These are phyloP conservation scores for Bombyx mandarina DNA, from an alignment of 1,140 invertebrate species.

Conservation along the genomic window DNA sequence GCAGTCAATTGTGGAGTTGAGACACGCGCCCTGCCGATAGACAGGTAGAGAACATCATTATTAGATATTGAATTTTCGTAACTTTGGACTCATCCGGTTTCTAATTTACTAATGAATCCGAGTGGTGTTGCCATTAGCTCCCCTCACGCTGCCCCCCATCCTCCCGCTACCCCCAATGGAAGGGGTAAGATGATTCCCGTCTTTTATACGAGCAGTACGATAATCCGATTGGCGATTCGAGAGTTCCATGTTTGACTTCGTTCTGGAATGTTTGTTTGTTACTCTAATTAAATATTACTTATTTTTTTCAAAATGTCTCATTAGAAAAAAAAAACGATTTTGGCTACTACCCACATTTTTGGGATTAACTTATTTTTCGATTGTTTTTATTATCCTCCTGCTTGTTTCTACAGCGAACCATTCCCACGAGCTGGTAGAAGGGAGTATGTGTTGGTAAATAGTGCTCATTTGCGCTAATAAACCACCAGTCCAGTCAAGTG, in stretches of 20 bases:
- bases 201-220: conserved; percentile 65
- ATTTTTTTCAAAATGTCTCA: too few species aligned
- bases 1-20: background rate
- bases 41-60: conserved; percentile 70
- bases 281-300: background rate
- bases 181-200: conserved; percentile 44
- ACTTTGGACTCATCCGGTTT: conserved; percentile 71
- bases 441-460: too few species aligned
- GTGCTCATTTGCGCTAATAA: too few species aligned
- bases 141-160: conserved; percentile 22
- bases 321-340: too few species aligned
- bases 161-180: conserved; percentile 2
- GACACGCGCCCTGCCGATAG: background rate
- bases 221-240: conserved; percentile 65
- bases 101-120: conserved; percentile 72
- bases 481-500: too few species aligned
- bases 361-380: too few species aligned
- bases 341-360: too few species aligned
- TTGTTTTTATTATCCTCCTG: too few species aligned
- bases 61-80: conserved; percentile 72
- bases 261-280: conserved; percentile 6
- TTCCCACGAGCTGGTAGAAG: too few species aligned
- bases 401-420: too few species aligned
- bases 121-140: conserved; percentile 61
- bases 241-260: conserved; percentile 60